Evolutionary conservation across 2,113 vertebrate species (phyloP), one percentile per base, ranked within the genome.

Genomic region (Daboia siamensis): DNA sequence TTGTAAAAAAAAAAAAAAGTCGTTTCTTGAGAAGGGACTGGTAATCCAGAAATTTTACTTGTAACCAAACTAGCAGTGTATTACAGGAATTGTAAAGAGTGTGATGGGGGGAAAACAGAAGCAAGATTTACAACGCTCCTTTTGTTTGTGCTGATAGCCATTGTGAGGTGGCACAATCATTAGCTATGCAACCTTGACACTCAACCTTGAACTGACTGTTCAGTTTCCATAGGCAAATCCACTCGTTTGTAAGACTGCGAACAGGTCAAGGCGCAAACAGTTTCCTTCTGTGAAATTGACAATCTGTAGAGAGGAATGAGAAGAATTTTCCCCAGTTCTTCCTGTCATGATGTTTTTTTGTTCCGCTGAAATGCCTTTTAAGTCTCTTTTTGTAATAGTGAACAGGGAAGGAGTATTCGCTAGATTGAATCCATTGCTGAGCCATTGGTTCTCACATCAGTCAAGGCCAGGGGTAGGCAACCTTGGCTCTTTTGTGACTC

Each of bases 301-400:
- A n/a, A n/a, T 48, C 61, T 29, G 29, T 20, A 74, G 3, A 64
- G 24, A 64, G 48, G 69, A 52, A 29, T 11, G 10, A 26, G 29
- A 26, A 85, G 44, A 13, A 5, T 44, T 48, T 10, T 6, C 33
- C 51, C 20, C 51, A 23, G 24, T 57, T 51, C 46, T 23, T 48
- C 23, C 11, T 17, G 12, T 59, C 44, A 48, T 33, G 12, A 24
- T 80, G 46, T 91, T 61, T 92, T 92, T 4, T 87, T 87, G 57
- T 24, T 64, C 69, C 54, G 93, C 57, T 52, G 39, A 61, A 26
- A 89, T 69, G 91, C 17, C 90, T 89, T 89, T 2, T 69, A n/a
- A 88, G 44, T 46, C 85, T 91, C 39, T 51, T 87, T 90, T 92
- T 85, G 44, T 91, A 91, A 90, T 54, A 89, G 5, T 23, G 44